A percentile compares a stretch with the other conserved stretches of the same genome.
Evolutionary conservation across 2,797 vertebrate genomes (phyloP).

Genomic region (Novumbra hubbsi): DNA sequence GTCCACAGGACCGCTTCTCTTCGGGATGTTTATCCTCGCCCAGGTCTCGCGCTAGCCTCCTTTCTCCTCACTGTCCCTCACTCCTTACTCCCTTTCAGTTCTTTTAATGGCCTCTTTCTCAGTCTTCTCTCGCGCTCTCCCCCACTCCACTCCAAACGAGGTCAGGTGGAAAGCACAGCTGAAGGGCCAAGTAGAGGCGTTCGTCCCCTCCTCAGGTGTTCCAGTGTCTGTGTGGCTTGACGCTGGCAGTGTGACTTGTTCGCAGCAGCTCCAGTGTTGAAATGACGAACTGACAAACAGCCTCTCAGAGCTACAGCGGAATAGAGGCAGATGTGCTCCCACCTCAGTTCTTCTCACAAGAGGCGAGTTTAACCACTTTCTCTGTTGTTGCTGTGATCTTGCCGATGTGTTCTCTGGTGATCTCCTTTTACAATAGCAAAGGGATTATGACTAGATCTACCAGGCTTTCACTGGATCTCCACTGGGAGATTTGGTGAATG

Average conservation of each 20-base stretch:
- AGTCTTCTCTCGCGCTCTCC: background rate
- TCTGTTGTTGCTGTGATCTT: background rate
- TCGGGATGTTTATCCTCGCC: constrained; percentile 8
- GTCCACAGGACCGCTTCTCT: background rate
- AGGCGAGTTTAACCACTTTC: background rate
- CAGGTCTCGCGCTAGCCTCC: constrained; percentile 20
- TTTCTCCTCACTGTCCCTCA: constrained; percentile 24
- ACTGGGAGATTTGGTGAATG: background rate
- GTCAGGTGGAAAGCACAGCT: background rate
- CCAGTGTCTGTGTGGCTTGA: background rate
- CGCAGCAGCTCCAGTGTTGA: background rate
- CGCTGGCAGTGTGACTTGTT: background rate
- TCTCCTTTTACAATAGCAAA: background rate
- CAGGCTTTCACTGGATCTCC: background rate
- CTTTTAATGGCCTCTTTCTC: constrained; percentile 26
- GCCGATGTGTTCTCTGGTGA: background rate
- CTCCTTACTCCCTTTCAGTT: constrained; percentile 14
- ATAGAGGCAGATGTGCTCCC: background rate
- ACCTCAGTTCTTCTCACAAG: background rate
- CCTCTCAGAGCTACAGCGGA: background rate
- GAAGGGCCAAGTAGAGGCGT: background rate
- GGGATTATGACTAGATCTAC: background rate
- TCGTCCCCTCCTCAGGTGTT: background rate
- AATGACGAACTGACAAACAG: background rate
- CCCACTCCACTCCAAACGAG: background rate